A percentile compares a stretch with the other conserved stretches of the same genome.
Conservation (phyloP, 2,888 invertebrate genomes). For the Eucera pruinosa region DNA sequence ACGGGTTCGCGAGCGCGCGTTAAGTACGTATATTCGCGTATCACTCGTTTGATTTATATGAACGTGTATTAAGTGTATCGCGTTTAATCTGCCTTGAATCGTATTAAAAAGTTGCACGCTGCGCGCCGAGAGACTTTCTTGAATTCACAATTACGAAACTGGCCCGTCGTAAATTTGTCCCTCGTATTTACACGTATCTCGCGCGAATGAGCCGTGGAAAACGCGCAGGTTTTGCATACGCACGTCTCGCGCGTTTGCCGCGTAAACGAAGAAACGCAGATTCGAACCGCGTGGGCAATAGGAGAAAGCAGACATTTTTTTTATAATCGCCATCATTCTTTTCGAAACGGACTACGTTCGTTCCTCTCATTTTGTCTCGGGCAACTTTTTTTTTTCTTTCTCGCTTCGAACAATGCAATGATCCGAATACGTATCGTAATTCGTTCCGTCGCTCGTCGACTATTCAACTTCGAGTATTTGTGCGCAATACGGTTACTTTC, state of each 20-base stretch:
- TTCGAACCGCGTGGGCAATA: not conserved
- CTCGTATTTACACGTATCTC: not conserved
- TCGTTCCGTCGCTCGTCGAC: no score
- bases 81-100: conserved; percentile 18
- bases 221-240: conserved; percentile 19
- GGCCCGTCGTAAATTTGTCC: conserved; percentile 24
- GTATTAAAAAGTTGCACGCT: conserved; percentile 25
- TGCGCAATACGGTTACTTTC: no score
- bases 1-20: conserved; percentile 19
- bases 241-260: not conserved
- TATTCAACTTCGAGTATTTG: no score
- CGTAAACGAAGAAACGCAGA: not conserved
- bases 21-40: conserved; percentile 7
- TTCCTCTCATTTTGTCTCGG: no score
- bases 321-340: no score
- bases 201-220: conserved; percentile 17
- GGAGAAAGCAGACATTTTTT: conserved; percentile 1
- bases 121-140: conserved; percentile 30
- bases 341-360: no score
- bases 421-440: no score
- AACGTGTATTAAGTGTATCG: conserved; percentile 28
- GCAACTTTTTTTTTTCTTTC: no score
- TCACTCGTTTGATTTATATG: conserved; percentile 42
- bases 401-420: no score
- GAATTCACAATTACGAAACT: conserved; percentile 34